phyloP scores from a whole-genome alignment of 2,888 invertebrate genomes.

The Tridacna gigas region DNA sequence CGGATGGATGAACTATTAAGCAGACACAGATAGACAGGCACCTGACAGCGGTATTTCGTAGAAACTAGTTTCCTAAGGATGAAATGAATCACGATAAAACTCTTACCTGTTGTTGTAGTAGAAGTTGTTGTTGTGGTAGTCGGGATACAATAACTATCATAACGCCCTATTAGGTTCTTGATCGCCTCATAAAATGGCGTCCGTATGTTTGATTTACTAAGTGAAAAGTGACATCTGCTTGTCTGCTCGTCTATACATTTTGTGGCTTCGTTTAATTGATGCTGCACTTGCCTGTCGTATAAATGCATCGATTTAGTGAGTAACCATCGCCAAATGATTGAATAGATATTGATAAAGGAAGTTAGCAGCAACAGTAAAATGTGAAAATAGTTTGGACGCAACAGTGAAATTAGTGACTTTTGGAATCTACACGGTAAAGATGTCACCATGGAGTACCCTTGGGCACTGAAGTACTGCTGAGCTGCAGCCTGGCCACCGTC shows the following conservation, averaged over 20 bases:
- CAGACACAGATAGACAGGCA: no score
- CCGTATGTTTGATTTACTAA: slow-evolving; percentile 6
- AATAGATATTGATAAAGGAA: not conserved
- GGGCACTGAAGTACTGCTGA: not conserved
- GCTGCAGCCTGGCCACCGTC: no score
- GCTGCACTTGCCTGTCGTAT: not conserved
- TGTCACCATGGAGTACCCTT: not conserved
- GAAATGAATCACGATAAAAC: no score
- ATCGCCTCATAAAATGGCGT: slow-evolving; percentile 11
- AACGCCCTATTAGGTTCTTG: not conserved
- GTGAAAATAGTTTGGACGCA: not conserved
- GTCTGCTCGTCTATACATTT: slow-evolving; percentile 2
- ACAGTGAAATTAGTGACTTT: not conserved
- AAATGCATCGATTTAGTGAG: not conserved
- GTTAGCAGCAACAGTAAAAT: not conserved
- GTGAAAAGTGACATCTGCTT: not conserved
- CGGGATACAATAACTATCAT: not conserved
- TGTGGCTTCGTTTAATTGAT: not conserved
- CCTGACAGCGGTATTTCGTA: no score
- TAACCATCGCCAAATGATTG: not conserved
- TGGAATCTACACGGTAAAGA: not conserved
- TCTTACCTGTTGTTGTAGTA: not conserved
- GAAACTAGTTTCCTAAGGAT: no score
- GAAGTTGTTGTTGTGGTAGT: slow-evolving; percentile 10
- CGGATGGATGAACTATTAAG: no score